phyloP scores from a whole-genome alignment of 1,140 invertebrate species.

The Odontomachus brunneus region DNA sequence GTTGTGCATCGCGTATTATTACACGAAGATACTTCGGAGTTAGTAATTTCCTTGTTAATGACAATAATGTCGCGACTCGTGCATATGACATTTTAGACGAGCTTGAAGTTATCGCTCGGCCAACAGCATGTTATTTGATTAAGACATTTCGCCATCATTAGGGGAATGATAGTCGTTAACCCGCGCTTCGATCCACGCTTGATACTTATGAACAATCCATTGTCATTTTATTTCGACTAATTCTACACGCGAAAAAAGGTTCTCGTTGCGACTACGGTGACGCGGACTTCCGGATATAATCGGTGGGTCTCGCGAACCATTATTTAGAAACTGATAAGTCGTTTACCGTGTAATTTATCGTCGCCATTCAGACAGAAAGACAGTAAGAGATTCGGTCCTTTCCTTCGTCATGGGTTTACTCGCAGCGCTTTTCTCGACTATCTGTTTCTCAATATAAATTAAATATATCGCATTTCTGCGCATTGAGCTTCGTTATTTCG shows the following conservation, averaged over 20 bases:
- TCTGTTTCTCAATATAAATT: too few relatives aligned
- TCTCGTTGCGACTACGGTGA: constrained; percentile 18
- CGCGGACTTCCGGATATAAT: constrained; percentile 21
- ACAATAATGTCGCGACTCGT: neutral
- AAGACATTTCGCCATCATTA: constrained; percentile 15
- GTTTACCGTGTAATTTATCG: neutral
- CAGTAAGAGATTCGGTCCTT: constrained; percentile 4
- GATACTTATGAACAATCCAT: constrained; percentile 7
- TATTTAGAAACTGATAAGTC: constrained; percentile 7
- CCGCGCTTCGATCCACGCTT: neutral
- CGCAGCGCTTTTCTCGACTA: too few relatives aligned
- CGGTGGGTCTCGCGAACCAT: neutral
- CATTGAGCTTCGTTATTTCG: too few relatives aligned
- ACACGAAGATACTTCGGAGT: neutral
- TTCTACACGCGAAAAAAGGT: neutral
- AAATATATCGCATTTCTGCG: too few relatives aligned
- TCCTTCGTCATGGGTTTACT: neutral
- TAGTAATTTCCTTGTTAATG: neutral
- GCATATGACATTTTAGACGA: constrained; percentile 37
- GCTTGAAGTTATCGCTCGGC: constrained; percentile 2
- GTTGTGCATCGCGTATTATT: neutral
- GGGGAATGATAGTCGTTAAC: constrained; percentile 29
- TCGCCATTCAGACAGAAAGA: neutral
- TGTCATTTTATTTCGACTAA: constrained; percentile 33
- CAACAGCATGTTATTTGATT: constrained; percentile 38